Evolutionary conservation across 2,113 vertebrate genomes (phyloP).

Genomic region (Sciurus niger): DNA sequence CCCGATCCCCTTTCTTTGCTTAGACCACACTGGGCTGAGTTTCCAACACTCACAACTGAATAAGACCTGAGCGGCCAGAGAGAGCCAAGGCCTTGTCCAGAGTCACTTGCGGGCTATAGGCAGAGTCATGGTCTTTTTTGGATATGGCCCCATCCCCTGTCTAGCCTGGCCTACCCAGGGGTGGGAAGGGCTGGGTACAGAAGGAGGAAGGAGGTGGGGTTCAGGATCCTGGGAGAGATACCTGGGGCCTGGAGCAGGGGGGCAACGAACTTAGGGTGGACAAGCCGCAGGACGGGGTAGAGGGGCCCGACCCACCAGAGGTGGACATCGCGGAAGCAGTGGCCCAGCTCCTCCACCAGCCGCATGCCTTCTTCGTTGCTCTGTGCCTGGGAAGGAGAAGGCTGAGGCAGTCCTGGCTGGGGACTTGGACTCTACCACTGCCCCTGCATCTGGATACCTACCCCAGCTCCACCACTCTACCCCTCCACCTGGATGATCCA

Average conservation of each 20-base stretch:
- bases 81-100: background rate
- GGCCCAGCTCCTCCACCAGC: constrained; percentile 85
- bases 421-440: too few species aligned
- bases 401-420: background rate
- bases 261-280: constrained; percentile 72
- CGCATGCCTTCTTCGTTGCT: constrained; percentile 89
- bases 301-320: constrained; percentile 84
- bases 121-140: background rate
- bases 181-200: background rate
- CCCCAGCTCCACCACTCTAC: background rate
- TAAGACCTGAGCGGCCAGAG: background rate
- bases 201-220: background rate
- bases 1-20: background rate
- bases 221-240: background rate
- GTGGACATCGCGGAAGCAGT: constrained; percentile 86
- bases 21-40: background rate
- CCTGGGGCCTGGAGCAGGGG: constrained; percentile 77
- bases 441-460: background rate
- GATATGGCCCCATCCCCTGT: background rate
- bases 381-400: constrained; percentile 64
- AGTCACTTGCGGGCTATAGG: background rate
- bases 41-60: constrained; percentile 18
- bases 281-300: constrained; percentile 53
- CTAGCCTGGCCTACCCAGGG: constrained; percentile 5
- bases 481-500: background rate